Conservation (phyloP, 2,797 vertebrate species). For the Naso thynnoides region DNA sequence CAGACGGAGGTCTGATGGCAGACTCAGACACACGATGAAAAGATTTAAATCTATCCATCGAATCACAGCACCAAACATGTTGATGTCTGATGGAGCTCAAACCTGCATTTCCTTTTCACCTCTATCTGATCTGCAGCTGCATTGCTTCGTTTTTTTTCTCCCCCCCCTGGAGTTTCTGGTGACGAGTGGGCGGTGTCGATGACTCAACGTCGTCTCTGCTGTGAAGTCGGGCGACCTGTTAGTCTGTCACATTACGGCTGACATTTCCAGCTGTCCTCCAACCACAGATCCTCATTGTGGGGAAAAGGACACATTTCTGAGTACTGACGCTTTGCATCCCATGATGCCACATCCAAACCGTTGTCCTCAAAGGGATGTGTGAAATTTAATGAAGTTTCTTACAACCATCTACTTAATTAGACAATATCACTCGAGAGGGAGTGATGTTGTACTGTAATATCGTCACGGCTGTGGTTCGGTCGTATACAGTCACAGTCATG, state of each 20-base stretch:
- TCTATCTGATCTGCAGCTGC: constrained; percentile 10
- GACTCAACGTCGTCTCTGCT: constrained; percentile 19
- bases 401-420: no score
- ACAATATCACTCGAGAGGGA: no score
- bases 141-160: background rate
- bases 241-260: constrained; percentile 27
- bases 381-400: no score
- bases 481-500: no score
- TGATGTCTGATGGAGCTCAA: background rate
- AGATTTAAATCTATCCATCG: background rate
- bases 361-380: background rate
- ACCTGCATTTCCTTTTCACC: background rate
- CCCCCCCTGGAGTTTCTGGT: background rate
- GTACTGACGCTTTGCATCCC: background rate
- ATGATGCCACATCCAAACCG: background rate
- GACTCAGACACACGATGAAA: background rate
- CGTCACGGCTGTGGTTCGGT: no score
- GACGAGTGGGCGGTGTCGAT: constrained; percentile 22
- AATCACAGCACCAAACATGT: background rate
- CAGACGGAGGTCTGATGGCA: background rate
- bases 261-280: constrained; percentile 34
- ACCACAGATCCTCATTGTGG: constrained; percentile 21
- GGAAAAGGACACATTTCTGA: background rate
- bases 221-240: constrained; percentile 14
- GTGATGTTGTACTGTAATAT: no score